Evolutionary conservation across 2,113 vertebrate genomes (phyloP).

Genomic region (Bombycilla garrulus): DNA sequence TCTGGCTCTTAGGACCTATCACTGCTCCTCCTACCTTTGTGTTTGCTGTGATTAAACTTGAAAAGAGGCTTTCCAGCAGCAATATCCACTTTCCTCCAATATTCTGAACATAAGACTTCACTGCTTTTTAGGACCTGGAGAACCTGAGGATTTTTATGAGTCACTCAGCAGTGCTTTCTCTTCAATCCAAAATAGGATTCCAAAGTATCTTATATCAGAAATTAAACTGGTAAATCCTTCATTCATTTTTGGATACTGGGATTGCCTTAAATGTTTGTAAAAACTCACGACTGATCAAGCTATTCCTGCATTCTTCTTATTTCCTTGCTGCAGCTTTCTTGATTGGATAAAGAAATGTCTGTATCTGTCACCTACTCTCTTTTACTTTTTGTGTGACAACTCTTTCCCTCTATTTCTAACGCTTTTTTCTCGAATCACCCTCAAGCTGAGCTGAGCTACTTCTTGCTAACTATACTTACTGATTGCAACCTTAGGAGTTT

Average conservation of each 20-base stretch:
- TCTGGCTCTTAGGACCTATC: background rate
- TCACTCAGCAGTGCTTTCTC: background rate
- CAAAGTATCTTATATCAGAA: background rate
- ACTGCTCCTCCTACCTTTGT: background rate
- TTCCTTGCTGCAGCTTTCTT: background rate
- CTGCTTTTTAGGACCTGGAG: background rate
- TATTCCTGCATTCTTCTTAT: background rate
- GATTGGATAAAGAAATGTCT: background rate
- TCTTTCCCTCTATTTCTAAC: background rate
- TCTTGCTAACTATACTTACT: background rate
- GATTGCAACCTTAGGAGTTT: background rate
- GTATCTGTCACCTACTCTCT: background rate
- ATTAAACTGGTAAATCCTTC: background rate
- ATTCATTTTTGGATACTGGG: background rate
- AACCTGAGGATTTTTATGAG: background rate
- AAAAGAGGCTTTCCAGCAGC: background rate
- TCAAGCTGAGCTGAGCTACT: background rate
- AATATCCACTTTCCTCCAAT: background rate
- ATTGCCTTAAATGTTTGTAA: background rate
- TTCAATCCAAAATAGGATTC: background rate
- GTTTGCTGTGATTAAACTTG: background rate
- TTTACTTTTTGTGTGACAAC: background rate
- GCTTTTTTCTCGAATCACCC: background rate
- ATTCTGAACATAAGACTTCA: background rate
- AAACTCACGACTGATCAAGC: background rate